Percentiles rank a stretch among this genome's conserved stretches.
Conservation (phyloP, 1,140 invertebrate genomes). For the Diorhabda elongata region DNA sequence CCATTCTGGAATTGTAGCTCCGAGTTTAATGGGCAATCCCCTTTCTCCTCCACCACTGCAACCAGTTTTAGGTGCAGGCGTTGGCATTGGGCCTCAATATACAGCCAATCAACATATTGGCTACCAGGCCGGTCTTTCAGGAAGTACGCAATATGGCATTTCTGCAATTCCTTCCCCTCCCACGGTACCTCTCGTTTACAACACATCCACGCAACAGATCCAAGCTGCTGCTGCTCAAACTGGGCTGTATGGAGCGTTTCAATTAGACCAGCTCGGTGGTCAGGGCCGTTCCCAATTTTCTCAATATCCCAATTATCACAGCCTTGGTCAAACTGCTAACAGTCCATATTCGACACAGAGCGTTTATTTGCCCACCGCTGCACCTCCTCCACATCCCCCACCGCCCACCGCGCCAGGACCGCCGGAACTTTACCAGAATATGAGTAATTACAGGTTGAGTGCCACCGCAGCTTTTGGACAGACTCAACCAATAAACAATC, state of each 20-base stretch:
- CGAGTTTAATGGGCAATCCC: slow-evolving; percentile 58
- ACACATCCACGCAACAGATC: slow-evolving; percentile 62
- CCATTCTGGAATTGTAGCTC: slow-evolving; percentile 46
- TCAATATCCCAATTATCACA: slow-evolving; percentile 60
- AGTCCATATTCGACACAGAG: slow-evolving; percentile 66
- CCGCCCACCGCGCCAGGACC: slow-evolving; percentile 55
- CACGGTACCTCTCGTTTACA: slow-evolving; percentile 61
- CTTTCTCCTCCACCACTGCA: slow-evolving; percentile 56
- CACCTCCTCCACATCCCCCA: slow-evolving; percentile 53
- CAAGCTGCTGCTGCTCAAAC: slow-evolving; percentile 60
- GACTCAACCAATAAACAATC: slow-evolving; percentile 75
- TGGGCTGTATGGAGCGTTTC: slow-evolving; percentile 70
- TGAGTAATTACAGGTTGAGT: slow-evolving; percentile 53
- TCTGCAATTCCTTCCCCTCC: slow-evolving; percentile 80
- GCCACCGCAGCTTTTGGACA: slow-evolving; percentile 65
- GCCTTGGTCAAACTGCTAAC: slow-evolving; percentile 49
- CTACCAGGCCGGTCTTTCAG: slow-evolving; percentile 49
- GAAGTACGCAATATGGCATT: slow-evolving; percentile 64
- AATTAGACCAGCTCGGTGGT: slow-evolving; percentile 55
- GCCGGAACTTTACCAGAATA: slow-evolving; percentile 76
- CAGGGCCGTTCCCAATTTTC: slow-evolving; percentile 60
- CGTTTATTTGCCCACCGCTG: slow-evolving; percentile 58
- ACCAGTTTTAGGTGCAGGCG: slow-evolving; percentile 38
- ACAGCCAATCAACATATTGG: slow-evolving; percentile 54
- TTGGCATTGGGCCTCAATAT: slow-evolving; percentile 43